These are phyloP conservation scores for Brachyptera putata DNA, from an alignment of 2,888 invertebrate species.

Conservation along the genomic window DNA sequence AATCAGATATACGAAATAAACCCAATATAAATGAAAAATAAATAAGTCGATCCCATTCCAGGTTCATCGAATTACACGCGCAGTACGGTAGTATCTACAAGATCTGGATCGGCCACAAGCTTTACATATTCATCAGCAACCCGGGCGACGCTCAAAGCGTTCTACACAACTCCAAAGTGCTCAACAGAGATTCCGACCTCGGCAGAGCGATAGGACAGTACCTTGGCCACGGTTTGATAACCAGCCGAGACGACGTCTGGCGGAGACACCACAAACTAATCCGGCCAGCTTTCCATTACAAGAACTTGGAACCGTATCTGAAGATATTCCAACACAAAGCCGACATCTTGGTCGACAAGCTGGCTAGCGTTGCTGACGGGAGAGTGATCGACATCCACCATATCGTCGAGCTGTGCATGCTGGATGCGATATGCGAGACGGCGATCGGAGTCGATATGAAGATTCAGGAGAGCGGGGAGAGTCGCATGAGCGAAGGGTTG, in stretches of 20 bases:
- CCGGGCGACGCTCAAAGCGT: neutral
- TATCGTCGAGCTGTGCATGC: conserved; percentile 26
- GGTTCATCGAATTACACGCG: too few relatives aligned
- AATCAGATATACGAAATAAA: too few relatives aligned
- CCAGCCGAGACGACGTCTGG: conserved; percentile 18
- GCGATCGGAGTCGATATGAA: too few relatives aligned
- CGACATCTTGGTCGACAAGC: conserved; percentile 9
- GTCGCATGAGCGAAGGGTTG: too few relatives aligned
- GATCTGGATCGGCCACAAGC: neutral
- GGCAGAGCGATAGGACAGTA: neutral
- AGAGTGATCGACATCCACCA: conserved; percentile 17
- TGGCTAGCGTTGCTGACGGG: conserved; percentile 8
- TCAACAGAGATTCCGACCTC: neutral
- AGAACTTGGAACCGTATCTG: conserved; percentile 24
- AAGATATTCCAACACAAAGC: conserved; percentile 20
- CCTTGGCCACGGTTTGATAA: conserved; percentile 5
- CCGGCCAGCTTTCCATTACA: conserved; percentile 19
- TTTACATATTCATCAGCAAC: neutral
- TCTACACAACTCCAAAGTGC: neutral
- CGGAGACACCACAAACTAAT: conserved; percentile 26
- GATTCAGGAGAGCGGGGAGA: too few relatives aligned
- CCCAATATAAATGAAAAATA: too few relatives aligned
- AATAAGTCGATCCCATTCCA: too few relatives aligned
- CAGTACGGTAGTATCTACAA: neutral
- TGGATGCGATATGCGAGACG: conserved; percentile 32